A percentile compares a stretch with the other conserved stretches of the same genome.
phyloP scores from a whole-genome alignment of 2,113 vertebrate species.

The Takifugu flavidus region DNA sequence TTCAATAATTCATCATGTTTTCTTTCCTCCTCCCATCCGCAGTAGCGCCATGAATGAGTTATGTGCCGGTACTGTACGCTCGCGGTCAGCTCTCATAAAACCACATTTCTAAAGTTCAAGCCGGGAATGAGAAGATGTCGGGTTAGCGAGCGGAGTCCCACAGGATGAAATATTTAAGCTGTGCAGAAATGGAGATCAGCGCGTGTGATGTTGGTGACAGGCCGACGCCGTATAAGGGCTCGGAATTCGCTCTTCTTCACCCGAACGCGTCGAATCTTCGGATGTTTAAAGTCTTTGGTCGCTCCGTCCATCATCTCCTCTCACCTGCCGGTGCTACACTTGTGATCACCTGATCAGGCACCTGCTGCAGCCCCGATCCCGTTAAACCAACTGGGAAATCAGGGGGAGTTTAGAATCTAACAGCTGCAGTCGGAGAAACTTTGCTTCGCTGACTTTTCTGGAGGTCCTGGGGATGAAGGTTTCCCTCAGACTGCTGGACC shows the following conservation, averaged over 20 bases:
- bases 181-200: background rate
- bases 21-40: background rate
- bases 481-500: too few species aligned
- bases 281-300: constrained; percentile 9
- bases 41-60: background rate
- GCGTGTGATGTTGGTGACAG: background rate
- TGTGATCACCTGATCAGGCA: background rate
- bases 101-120: constrained; percentile 3
- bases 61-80: background rate
- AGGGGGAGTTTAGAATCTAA: background rate
- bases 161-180: constrained; percentile 3
- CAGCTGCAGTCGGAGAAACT: background rate
- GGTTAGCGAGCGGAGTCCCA: background rate
- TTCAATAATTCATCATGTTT: constrained; percentile 17
- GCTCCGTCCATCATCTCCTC: background rate
- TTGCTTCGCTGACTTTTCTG: background rate
- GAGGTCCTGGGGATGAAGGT: background rate
- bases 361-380: background rate
- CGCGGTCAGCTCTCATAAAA: constrained; percentile 9
- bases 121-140: constrained; percentile 3
- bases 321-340: background rate
- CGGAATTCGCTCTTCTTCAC: constrained; percentile 22
- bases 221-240: constrained; percentile 19
- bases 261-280: constrained; percentile 13
- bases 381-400: background rate